Evolutionary conservation across 2,888 invertebrate genomes (phyloP).

Genomic region (Rhamnusium bicolor): DNA sequence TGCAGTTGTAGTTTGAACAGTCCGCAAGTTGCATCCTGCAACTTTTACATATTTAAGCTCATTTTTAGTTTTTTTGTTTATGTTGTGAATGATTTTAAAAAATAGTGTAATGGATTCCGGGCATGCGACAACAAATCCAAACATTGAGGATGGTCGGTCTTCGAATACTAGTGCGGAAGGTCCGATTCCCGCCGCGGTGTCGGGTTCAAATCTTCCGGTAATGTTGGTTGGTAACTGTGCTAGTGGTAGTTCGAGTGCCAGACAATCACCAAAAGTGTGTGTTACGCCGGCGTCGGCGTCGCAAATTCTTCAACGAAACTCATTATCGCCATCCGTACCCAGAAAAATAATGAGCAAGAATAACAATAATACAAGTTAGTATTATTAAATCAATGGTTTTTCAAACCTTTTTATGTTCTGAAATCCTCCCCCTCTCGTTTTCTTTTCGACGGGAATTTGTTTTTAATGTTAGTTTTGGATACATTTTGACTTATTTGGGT

Average conservation of each 20-base stretch:
- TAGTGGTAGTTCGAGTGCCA: constrained; percentile 59
- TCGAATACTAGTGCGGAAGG: constrained; percentile 52
- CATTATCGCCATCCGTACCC: constrained; percentile 73
- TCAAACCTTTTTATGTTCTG: too few relatives aligned
- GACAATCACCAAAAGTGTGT: constrained; percentile 64
- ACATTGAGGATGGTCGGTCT: constrained; percentile 42
- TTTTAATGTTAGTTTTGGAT: too few relatives aligned
- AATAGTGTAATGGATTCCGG: constrained; percentile 62
- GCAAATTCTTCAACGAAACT: constrained; percentile 67
- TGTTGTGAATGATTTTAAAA: constrained; percentile 51
- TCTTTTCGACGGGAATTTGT: too few relatives aligned
- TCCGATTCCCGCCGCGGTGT: constrained; percentile 40
- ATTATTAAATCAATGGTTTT: constrained; percentile 9
- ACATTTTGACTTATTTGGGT: too few relatives aligned
- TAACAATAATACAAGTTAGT: constrained; percentile 79
- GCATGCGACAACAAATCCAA: constrained; percentile 39
- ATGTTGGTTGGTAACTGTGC: constrained; percentile 57
- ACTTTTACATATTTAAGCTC: constrained; percentile 28
- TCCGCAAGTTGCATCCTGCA: constrained; percentile 61
- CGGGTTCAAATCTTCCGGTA: constrained; percentile 43
- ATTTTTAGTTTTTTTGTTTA: constrained; percentile 21
- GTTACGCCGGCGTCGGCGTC: constrained; percentile 54
- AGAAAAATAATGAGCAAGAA: constrained; percentile 79
- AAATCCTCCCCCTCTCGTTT: too few relatives aligned
- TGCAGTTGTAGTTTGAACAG: constrained; percentile 66